Evolutionary conservation across 2,888 invertebrate genomes (phyloP).

Genomic region (Smittia sp.): DNA sequence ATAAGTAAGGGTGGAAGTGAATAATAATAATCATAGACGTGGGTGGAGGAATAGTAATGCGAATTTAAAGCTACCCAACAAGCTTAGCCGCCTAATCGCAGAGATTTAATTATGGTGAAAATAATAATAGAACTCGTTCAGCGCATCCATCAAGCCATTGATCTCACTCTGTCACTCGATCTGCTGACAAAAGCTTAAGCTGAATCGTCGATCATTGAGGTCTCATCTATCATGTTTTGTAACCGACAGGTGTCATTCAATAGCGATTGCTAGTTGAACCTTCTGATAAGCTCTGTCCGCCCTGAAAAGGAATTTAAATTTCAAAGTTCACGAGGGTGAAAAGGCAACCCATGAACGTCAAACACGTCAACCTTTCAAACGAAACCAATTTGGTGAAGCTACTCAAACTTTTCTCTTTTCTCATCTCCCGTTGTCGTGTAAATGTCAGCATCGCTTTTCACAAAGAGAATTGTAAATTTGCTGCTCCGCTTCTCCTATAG

Average conservation of each 20-base stretch:
- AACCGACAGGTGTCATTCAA: too few species aligned
- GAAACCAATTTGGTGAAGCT: neutral
- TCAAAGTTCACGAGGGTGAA: too few species aligned
- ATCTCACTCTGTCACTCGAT: too few species aligned
- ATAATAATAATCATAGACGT: conserved; percentile 6
- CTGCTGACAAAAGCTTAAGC: too few species aligned
- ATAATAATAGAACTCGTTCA: too few species aligned
- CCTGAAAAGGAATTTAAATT: too few species aligned
- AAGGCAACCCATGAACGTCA: neutral
- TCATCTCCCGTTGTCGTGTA: neutral
- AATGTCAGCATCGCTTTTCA: neutral
- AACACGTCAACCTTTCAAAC: neutral
- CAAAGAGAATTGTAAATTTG: neutral
- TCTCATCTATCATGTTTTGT: too few species aligned
- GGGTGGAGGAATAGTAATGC: neutral
- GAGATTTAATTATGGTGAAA: too few species aligned
- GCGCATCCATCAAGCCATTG: too few species aligned
- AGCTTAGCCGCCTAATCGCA: neutral
- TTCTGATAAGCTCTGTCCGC: too few species aligned
- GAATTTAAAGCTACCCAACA: neutral
- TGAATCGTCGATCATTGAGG: too few species aligned
- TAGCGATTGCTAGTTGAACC: too few species aligned
- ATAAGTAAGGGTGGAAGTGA: neutral
- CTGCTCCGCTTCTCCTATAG: neutral
- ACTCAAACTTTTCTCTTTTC: neutral